These are phyloP conservation scores for Nycticryphes semicollaris DNA, from an alignment of 2,113 vertebrate species.

Conservation along the genomic window DNA sequence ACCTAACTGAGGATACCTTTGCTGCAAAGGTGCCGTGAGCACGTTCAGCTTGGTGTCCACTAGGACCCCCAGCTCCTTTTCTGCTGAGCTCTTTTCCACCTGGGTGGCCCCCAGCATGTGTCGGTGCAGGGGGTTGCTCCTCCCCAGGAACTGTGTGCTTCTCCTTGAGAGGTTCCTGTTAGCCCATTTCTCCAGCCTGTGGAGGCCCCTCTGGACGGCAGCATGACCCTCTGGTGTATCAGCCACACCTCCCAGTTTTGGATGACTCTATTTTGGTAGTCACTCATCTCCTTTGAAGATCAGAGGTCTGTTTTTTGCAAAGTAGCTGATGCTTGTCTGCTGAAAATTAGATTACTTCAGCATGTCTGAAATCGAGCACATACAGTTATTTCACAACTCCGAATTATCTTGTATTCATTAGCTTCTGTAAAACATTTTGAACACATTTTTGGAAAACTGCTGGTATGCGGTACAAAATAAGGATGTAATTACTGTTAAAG, in stretches of 20 bases:
- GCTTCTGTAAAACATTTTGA: neutral
- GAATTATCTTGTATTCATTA: neutral
- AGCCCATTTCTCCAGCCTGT: neutral
- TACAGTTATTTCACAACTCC: neutral
- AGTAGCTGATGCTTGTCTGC: neutral
- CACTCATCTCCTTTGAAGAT: neutral
- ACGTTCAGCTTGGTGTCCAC: neutral
- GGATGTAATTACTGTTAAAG: conserved; percentile 11
- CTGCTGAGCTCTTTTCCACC: neutral
- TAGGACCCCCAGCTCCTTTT: neutral
- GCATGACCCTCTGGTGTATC: neutral
- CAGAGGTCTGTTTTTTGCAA: neutral
- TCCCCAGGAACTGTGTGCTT: neutral
- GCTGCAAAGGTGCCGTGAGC: neutral
- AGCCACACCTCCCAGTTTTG: neutral
- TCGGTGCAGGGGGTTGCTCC: neutral
- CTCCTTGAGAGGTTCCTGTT: neutral
- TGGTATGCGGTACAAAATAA: neutral
- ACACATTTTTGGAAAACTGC: neutral
- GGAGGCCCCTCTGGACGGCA: neutral
- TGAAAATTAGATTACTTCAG: neutral
- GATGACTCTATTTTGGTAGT: neutral
- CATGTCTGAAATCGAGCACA: neutral
- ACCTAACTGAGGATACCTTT: neutral
- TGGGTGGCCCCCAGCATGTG: neutral